Evolutionary conservation across 2,888 invertebrate genomes (phyloP).

Genomic region (Eupithecia subumbrata): DNA sequence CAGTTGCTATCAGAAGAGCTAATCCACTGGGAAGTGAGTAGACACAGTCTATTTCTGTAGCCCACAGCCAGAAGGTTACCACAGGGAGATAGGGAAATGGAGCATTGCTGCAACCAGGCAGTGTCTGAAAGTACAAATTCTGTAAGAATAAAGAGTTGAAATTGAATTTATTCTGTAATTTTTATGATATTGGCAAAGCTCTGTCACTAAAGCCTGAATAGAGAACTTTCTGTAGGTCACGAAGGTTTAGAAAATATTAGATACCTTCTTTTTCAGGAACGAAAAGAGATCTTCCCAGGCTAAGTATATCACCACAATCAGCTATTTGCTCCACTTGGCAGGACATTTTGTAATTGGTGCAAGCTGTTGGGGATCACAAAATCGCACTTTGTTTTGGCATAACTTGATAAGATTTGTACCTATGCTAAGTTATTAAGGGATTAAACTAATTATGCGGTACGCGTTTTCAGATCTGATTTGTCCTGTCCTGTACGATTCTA

Average conservation of each 20-base stretch:
- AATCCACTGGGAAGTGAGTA: slow-evolving; percentile 78
- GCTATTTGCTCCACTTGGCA: slow-evolving; percentile 87
- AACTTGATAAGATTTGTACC: background rate
- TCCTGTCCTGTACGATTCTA: background rate
- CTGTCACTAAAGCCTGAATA: too few relatives aligned
- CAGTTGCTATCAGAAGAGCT: slow-evolving; percentile 73
- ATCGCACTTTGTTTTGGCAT: background rate
- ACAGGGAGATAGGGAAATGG: slow-evolving; percentile 75
- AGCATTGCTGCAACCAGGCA: slow-evolving; percentile 76
- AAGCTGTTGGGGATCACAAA: slow-evolving; percentile 9
- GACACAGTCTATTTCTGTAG: slow-evolving; percentile 69
- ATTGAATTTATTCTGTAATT: background rate
- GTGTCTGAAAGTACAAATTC: slow-evolving; percentile 58
- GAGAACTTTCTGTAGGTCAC: background rate
- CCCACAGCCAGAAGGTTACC: slow-evolving; percentile 74
- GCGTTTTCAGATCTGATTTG: background rate
- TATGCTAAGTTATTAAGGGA: background rate
- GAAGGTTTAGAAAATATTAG: slow-evolving; percentile 18
- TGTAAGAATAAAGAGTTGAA: background rate
- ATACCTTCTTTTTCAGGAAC: slow-evolving; percentile 81
- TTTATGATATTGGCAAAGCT: background rate
- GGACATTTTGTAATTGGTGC: slow-evolving; percentile 52
- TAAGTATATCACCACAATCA: slow-evolving; percentile 84
- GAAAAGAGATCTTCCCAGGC: slow-evolving; percentile 84
- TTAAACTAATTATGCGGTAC: background rate